Evolutionary conservation across 2,113 vertebrate species (phyloP).

Genomic region (Vulpes lagopus): DNA sequence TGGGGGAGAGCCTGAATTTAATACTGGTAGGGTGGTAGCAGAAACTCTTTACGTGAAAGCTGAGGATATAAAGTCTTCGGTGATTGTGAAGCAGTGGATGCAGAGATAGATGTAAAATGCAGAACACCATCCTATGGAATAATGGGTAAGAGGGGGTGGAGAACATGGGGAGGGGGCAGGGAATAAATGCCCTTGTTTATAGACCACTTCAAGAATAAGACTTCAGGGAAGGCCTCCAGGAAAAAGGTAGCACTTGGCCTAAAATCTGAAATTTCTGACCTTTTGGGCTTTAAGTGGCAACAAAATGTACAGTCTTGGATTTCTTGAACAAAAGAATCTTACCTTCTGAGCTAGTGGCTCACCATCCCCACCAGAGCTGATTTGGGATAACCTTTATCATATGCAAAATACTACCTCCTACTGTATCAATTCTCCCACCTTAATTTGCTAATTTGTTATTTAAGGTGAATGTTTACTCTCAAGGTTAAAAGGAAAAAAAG

Average conservation of each 20-base stretch:
- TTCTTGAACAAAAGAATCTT: background rate
- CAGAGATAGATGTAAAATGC: background rate
- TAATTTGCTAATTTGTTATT: background rate
- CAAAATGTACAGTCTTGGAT: background rate
- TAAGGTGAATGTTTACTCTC: background rate
- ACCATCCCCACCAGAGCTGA: background rate
- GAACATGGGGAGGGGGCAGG: background rate
- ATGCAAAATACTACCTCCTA: background rate
- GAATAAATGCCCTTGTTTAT: background rate
- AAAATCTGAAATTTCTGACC: background rate
- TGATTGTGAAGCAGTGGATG: background rate
- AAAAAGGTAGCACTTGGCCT: background rate
- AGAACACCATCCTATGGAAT: background rate
- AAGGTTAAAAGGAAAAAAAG: background rate
- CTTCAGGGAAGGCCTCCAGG: background rate
- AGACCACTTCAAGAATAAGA: background rate
- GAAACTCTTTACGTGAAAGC: background rate
- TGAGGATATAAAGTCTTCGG: background rate
- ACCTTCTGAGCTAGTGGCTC: background rate
- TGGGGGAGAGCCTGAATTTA: background rate
- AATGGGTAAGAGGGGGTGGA: background rate
- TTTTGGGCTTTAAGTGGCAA: background rate
- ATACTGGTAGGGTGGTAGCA: background rate
- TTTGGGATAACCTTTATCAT: background rate
- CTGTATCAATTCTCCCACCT: background rate